A percentile compares a stretch with the other conserved stretches of the same genome.
Evolutionary conservation across 2,113 vertebrate species (phyloP).

Genomic region (Ahaetulla prasina): DNA sequence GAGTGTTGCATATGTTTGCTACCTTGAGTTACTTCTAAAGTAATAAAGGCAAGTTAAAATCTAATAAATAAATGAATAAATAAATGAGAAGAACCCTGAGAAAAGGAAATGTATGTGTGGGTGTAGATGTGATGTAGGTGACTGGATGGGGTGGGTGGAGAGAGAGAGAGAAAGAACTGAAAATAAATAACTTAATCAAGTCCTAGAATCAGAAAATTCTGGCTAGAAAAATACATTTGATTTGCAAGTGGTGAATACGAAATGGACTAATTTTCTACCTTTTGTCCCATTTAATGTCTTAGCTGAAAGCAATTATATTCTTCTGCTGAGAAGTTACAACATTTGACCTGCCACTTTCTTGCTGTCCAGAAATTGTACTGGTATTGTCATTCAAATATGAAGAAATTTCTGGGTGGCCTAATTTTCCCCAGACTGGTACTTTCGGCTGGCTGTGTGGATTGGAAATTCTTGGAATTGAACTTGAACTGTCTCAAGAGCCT

Average conservation of each 20-base stretch:
- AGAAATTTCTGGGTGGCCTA: neutral
- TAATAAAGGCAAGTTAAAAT: too few species aligned
- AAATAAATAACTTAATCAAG: slow-evolving; percentile 23
- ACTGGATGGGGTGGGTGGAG: too few species aligned
- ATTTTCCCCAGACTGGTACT: neutral
- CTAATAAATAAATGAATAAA: too few species aligned
- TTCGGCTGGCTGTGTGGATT: neutral
- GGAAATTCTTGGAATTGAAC: neutral
- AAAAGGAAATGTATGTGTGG: neutral
- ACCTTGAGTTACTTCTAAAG: too few species aligned
- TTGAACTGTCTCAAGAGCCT: neutral
- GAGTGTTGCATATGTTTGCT: too few species aligned
- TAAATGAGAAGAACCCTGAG: neutral
- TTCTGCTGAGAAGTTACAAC: neutral
- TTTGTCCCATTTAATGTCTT: neutral
- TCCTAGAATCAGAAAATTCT: neutral
- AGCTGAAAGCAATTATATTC: neutral
- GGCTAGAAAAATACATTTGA: neutral
- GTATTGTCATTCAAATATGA: neutral
- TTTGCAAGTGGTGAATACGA: neutral
- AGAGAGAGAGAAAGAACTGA: neutral
- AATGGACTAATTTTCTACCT: neutral
- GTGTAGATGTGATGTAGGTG: too few species aligned
- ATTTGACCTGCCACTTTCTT: neutral
- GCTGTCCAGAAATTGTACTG: neutral